These are phyloP conservation scores for Erannis defoliaria DNA, from an alignment of 2,888 invertebrate genomes.

Conservation along the genomic window DNA sequence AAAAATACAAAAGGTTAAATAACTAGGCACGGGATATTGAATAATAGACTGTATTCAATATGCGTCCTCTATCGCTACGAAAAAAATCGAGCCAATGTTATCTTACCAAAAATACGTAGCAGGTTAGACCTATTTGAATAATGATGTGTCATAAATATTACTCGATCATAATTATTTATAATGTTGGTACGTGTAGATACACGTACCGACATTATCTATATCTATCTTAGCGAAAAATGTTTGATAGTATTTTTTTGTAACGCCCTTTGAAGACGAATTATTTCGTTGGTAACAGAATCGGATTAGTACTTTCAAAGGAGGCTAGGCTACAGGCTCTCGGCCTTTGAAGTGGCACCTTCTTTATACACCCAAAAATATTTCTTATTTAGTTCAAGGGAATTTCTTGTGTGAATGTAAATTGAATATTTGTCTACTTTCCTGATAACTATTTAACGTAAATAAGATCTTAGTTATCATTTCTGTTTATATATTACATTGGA, in stretches of 20 bases:
- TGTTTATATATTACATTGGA: too few species aligned
- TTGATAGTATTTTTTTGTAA: background rate
- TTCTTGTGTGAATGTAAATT: background rate
- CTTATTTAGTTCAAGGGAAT: background rate
- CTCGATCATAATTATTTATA: background rate
- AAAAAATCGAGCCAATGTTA: background rate
- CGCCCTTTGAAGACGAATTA: background rate
- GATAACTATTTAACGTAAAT: background rate
- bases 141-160: background rate
- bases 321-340: background rate
- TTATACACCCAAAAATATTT: background rate
- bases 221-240: too few species aligned
- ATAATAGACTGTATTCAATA: conserved; percentile 4
- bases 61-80: background rate
- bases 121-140: background rate
- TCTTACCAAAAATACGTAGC: background rate
- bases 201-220: too few species aligned
- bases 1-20: background rate
- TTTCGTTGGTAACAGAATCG: background rate
- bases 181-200: background rate
- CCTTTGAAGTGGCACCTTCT: conserved; percentile 1
- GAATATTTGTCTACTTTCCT: background rate
- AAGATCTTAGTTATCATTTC: too few species aligned
- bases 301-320: background rate
- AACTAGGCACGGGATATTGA: background rate